These are phyloP conservation scores for Aythya fuligula DNA, from an alignment of 2,797 vertebrate genomes.

Conservation along the genomic window DNA sequence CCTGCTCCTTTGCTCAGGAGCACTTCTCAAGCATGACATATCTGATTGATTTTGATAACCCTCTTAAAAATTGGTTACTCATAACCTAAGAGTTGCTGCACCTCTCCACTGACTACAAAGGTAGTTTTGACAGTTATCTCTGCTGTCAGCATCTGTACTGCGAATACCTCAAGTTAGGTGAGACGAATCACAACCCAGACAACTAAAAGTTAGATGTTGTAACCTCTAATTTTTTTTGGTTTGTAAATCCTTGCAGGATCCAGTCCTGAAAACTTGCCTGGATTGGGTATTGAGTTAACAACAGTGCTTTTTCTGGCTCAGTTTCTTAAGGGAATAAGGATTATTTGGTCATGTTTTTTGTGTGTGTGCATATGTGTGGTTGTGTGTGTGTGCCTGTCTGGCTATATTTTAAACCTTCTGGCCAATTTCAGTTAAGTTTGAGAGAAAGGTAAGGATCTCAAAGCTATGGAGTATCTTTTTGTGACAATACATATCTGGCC, in stretches of 20 bases:
- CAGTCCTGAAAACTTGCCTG: background rate
- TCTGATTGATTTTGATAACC: background rate
- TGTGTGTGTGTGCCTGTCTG: accelerated
- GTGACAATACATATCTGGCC: background rate
- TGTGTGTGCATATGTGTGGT: background rate
- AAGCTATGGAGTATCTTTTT: background rate
- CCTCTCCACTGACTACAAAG: background rate
- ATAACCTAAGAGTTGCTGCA: background rate
- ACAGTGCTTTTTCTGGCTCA: accelerated
- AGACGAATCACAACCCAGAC: background rate
- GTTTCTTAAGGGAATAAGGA: background rate
- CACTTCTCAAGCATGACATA: background rate
- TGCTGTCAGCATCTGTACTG: background rate
- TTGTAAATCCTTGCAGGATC: background rate
- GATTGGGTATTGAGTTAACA: background rate
- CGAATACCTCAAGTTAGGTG: background rate
- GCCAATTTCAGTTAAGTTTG: background rate
- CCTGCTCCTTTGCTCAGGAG: background rate
- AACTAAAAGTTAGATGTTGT: background rate
- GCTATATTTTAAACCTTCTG: background rate
- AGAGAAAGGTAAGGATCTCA: background rate
- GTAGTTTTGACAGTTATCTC: background rate
- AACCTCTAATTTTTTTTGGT: background rate
- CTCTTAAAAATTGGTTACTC: background rate
- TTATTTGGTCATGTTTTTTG: background rate